A percentile compares a stretch with the other conserved stretches of the same genome.
phyloP scores from a whole-genome alignment of 1,140 invertebrate species.

The Amphibalanus amphitrite region DNA sequence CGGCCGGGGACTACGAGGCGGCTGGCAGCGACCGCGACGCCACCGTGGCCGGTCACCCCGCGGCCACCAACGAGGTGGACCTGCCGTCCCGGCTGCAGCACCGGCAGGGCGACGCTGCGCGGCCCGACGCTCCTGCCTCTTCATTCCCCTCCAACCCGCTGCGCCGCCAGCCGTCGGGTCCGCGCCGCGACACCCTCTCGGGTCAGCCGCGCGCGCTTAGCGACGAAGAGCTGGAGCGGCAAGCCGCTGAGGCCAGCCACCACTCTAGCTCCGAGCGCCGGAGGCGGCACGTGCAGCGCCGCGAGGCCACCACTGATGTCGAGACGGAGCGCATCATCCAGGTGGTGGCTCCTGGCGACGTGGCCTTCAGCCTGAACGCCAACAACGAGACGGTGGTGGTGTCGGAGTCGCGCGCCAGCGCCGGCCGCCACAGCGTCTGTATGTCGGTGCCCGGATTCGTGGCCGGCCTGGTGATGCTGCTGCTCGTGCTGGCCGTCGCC shows the following conservation, averaged over 20 bases:
- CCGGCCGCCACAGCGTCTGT: conserved; percentile 45
- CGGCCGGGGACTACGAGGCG: background rate
- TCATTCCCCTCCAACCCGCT: too few relatives aligned
- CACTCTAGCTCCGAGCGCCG: background rate
- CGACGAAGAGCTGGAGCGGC: conserved; percentile 31
- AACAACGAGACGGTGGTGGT: conserved; percentile 67
- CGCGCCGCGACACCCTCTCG: background rate
- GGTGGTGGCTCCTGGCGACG: conserved; percentile 81
- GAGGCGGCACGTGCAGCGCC: conserved; percentile 41
- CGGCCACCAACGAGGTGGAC: too few relatives aligned
- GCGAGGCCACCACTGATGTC: conserved; percentile 83
- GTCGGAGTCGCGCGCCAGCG: conserved; percentile 18
- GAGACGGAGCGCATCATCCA: conserved; percentile 77
- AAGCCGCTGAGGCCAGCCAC: conserved; percentile 26
- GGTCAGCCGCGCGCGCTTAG: background rate
- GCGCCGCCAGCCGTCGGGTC: background rate
- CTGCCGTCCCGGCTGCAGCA: background rate
- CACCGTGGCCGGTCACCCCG: background rate
- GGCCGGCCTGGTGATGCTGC: conserved; percentile 71
- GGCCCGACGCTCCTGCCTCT: background rate
- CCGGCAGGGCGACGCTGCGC: background rate
- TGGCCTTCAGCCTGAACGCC: conserved; percentile 68
- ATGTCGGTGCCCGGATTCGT: conserved; percentile 85
- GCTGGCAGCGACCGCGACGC: conserved; percentile 3
- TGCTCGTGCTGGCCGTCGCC: conserved; percentile 71